Conservation (phyloP, 2,113 vertebrate genomes). For the Gila orcuttii region DNA sequence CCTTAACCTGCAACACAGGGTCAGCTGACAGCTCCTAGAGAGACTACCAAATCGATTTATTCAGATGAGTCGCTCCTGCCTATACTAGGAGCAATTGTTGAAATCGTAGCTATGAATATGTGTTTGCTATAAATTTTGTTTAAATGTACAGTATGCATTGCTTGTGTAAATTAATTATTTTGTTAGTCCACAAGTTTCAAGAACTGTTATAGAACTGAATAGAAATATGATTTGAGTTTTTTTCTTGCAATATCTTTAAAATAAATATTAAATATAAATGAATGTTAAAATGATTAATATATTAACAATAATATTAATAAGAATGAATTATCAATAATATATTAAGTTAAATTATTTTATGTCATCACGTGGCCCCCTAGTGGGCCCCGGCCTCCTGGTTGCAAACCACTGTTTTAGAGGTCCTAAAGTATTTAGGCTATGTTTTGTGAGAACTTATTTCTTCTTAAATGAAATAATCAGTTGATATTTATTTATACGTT, state of each 20-base stretch:
- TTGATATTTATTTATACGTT: not conserved
- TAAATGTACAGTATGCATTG: not conserved
- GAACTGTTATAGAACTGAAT: too few relatives aligned
- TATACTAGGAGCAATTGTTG: not conserved
- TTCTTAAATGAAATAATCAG: not conserved
- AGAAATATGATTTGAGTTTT: not conserved
- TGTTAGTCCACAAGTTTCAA: too few relatives aligned
- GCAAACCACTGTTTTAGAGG: too few relatives aligned
- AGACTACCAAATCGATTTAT: conserved; percentile 20
- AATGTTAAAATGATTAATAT: not conserved
- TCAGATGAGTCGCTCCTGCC: conserved; percentile 11
- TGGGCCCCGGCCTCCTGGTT: too few relatives aligned
- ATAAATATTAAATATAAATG: not conserved
- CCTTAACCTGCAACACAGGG: conserved; percentile 59
- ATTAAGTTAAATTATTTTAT: not conserved
- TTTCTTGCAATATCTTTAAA: not conserved
- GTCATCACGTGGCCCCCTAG: not conserved
- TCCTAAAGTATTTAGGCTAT: too few relatives aligned
- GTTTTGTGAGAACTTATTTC: too few relatives aligned
- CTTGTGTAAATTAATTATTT: not conserved
- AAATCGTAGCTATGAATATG: not conserved
- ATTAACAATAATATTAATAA: not conserved
- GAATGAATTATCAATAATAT: not conserved
- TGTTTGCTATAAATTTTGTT: not conserved
- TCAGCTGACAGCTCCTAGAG: conserved; percentile 41